Evolutionary conservation across 2,113 vertebrate species (phyloP).

Genomic region (Lepus europaeus): DNA sequence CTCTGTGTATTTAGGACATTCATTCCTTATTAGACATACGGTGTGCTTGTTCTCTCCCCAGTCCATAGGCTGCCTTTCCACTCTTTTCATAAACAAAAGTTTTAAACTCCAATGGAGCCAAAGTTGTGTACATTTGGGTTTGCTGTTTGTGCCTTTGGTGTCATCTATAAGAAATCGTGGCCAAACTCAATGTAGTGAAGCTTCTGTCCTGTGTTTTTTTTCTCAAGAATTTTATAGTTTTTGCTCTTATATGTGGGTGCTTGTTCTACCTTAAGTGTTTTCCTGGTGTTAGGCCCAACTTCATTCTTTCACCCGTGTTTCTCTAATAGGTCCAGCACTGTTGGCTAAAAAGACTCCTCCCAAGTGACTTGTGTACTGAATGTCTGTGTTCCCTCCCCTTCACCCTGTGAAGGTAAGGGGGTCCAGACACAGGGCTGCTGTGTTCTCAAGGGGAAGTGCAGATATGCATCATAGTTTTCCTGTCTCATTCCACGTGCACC

Average conservation of each 20-base stretch:
- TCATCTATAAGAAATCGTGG: neutral
- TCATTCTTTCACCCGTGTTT: neutral
- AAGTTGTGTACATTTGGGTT: neutral
- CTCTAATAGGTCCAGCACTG: neutral
- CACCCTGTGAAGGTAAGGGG: neutral
- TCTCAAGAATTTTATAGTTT: slow-evolving; percentile 21
- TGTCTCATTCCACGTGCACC: slow-evolving; percentile 52
- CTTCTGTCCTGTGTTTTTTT: neutral
- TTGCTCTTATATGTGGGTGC: neutral
- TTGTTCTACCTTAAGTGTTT: slow-evolving; percentile 20
- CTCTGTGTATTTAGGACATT: neutral
- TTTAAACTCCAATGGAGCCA: slow-evolving; percentile 2
- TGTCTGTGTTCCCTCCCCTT: neutral
- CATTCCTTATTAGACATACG: neutral
- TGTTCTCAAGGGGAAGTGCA: slow-evolving; percentile 24
- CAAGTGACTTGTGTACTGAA: neutral
- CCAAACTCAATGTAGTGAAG: neutral
- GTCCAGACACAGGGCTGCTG: neutral
- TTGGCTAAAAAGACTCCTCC: slow-evolving; percentile 11
- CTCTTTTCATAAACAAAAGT: neutral
- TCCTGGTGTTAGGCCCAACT: neutral
- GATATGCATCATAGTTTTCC: neutral
- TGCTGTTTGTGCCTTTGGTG: neutral
- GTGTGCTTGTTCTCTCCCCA: neutral
- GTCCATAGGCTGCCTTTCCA: neutral